phyloP scores from a whole-genome alignment of 2,797 vertebrate genomes.

The Danio tinwini region DNA sequence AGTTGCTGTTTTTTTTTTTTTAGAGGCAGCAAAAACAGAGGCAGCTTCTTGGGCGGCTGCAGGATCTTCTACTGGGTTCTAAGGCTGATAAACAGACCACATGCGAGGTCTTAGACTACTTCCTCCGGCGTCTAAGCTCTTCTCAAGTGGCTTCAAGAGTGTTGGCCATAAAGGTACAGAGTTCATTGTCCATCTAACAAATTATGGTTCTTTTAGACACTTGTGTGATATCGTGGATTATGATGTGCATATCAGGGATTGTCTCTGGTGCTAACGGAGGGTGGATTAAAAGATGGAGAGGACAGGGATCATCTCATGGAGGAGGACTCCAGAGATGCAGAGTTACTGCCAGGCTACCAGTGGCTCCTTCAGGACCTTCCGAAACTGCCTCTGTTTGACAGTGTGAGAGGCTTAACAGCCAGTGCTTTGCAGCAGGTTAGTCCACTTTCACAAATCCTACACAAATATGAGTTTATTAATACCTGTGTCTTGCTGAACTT shows the following conservation, averaged over 20 bases:
- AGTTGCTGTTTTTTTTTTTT: neutral
- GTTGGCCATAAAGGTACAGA: conserved; percentile 92
- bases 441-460: neutral
- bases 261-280: conserved; percentile 92
- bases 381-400: conserved; percentile 91
- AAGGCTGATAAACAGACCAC: conserved; percentile 97
- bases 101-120: conserved; percentile 97
- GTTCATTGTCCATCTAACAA: neutral
- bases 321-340: conserved; percentile 86
- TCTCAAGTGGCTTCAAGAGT: conserved; percentile 95
- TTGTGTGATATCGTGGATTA: conserved; percentile 4
- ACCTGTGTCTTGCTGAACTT: neutral
- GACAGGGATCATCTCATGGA: conserved; percentile 93
- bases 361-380: conserved; percentile 95
- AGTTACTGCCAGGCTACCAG: conserved; percentile 90
- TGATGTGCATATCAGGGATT: conserved; percentile 81
- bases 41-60: conserved; percentile 93
- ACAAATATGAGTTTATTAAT: neutral
- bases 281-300: conserved; percentile 88
- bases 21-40: conserved; percentile 97
- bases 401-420: conserved; percentile 89
- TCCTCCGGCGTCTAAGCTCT: conserved; percentile 93
- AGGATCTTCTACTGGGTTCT: conserved; percentile 93
- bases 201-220: neutral
- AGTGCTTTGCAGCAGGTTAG: conserved; percentile 94